phyloP scores from a whole-genome alignment of 2,888 invertebrate genomes.

The Sclerodermus sp. region DNA sequence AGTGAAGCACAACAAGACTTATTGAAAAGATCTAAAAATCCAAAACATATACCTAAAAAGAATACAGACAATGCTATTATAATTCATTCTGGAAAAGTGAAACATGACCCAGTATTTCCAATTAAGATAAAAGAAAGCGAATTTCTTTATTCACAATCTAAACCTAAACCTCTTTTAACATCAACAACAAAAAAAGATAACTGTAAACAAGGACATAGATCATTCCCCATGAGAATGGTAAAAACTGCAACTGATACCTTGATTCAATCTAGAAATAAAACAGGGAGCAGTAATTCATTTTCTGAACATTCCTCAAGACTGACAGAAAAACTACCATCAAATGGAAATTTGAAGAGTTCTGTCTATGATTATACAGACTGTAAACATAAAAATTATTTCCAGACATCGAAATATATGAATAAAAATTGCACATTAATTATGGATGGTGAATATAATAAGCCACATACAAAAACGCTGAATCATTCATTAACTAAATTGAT shows the following conservation, averaged over 20 bases:
- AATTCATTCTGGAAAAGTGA: constrained; percentile 30
- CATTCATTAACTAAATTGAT: too few species aligned
- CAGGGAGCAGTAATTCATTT: constrained; percentile 42
- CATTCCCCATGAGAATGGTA: constrained; percentile 30
- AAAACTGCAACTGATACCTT: constrained; percentile 38
- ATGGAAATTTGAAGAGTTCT: background rate
- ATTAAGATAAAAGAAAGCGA: constrained; percentile 36
- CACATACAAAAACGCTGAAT: too few species aligned
- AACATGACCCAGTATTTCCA: constrained; percentile 35
- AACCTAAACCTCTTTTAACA: constrained; percentile 38
- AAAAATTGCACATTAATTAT: too few species aligned
- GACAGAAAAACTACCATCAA: constrained; percentile 27
- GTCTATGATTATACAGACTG: too few species aligned
- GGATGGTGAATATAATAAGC: too few species aligned
- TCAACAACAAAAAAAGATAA: constrained; percentile 45
- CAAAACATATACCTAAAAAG: constrained; percentile 42
- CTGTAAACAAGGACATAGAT: constrained; percentile 39
- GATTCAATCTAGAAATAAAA: constrained; percentile 37
- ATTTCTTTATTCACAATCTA: constrained; percentile 34
- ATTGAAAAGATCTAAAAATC: constrained; percentile 36
- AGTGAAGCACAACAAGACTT: constrained; percentile 35
- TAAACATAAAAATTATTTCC: too few species aligned
- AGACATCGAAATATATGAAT: too few species aligned
- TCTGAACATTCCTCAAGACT: constrained; percentile 26
- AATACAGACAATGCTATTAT: constrained; percentile 34